Base-by-base conservation (phyloP, 2,888 invertebrate genomes). In the Halictus quadricinctus region DNA sequence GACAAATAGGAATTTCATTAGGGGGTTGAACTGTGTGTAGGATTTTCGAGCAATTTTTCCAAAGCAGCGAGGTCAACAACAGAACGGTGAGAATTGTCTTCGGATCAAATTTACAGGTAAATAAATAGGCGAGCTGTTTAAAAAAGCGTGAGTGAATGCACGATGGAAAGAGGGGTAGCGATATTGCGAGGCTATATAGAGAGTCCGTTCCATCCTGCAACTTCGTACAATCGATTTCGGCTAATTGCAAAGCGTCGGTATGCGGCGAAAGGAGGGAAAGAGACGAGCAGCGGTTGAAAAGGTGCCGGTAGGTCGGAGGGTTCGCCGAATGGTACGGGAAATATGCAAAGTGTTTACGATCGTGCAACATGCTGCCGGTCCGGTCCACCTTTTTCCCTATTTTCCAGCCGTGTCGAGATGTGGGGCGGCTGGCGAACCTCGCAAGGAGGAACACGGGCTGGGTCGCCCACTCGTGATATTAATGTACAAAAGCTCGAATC, bases 311-410 rank as follows among this genome's bases (percentile, higher is more conserved):
- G 79, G 84, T 84, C 80, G 88, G 89, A 88, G 91, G 87, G 86
- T 81, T 81, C 80, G 88, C 89, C 86, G 48, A 87, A 90, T 88
- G 90, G 88, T 88, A 88, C 86, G 92, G 92, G 91, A 93, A 92
- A 93, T 92, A 93, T 93, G 93, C 91, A 91, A 94, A 94, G 93
- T 94, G 93, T 94, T 94, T 94, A 94, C 91, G 94, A 93, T 92
- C 93, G 93, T 80, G 92, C 93, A 94, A 93, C 93, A 92, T 94
- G 94, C 92, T 92, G 93, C 93, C 91, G 89, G 87, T 87, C 89
- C 85, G 88, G 88, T 83, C 88, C 88, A 84, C 90, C 86, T 84
- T 86, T 80, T 64, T 83, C 76, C 82, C 85, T 60, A 72, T 72
- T 70, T 84, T 73, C 66, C 73, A 76, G 60, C 76, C 60, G 60